Evolutionary conservation across 2,888 invertebrate genomes (phyloP).

Genomic region (Conchocele bisecta): DNA sequence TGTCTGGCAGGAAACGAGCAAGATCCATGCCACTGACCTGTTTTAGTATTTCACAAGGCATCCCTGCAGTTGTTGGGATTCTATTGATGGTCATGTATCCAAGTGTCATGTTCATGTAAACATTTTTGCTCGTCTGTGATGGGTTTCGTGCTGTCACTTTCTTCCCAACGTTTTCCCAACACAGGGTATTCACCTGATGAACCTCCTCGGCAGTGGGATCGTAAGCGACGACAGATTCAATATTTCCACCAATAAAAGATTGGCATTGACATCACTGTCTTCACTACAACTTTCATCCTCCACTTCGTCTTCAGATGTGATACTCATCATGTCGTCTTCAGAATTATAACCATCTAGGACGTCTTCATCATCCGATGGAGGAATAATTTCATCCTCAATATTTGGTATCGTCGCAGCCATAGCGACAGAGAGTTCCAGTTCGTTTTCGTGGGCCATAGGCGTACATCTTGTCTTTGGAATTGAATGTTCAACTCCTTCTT

Average conservation of each 20-base stretch:
- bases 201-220: too few relatives aligned
- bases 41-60: slow-evolving; percentile 12
- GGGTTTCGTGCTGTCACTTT: slow-evolving; percentile 32
- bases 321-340: too few relatives aligned
- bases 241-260: background rate
- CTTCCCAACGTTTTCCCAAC: slow-evolving; percentile 50
- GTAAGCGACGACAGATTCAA: background rate
- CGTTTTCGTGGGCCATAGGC: too few relatives aligned
- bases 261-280: slow-evolving; percentile 1
- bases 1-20: slow-evolving; percentile 6
- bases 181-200: too few relatives aligned
- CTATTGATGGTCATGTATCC: slow-evolving; percentile 43
- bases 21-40: slow-evolving; percentile 17
- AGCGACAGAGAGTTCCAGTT: slow-evolving; percentile 4
- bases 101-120: slow-evolving; percentile 45
- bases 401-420: background rate
- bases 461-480: too few relatives aligned
- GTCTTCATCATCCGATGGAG: background rate
- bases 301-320: too few relatives aligned
- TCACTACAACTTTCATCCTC: too few relatives aligned
- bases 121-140: slow-evolving; percentile 4
- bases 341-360: too few relatives aligned
- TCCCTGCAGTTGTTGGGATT: background rate
- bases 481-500: too few relatives aligned
- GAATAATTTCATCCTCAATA: slow-evolving; percentile 13